Evolutionary conservation across 2,888 invertebrate species (phyloP).

Genomic region (Elgonia sp.): DNA sequence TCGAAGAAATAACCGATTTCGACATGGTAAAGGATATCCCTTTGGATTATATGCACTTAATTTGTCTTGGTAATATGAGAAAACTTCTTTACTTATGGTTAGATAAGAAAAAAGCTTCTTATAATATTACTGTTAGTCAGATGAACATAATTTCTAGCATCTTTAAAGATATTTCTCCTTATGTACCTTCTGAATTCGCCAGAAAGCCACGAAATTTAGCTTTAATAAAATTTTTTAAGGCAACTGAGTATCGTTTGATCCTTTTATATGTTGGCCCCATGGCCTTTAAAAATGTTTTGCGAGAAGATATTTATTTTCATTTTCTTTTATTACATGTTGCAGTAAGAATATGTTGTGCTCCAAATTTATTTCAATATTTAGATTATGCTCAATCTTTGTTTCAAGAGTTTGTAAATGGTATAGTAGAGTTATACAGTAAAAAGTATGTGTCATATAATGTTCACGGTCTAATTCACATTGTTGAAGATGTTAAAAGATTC

Average conservation of each 20-base stretch:
- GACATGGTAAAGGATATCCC: conserved; percentile 47
- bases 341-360: background rate
- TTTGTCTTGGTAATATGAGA: background rate
- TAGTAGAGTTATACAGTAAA: too few species aligned
- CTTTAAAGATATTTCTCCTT: background rate
- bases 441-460: too few species aligned
- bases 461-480: too few species aligned
- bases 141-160: background rate
- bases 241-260: conserved; percentile 20
- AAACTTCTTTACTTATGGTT: conserved; percentile 9
- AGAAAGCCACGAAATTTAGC: conserved; percentile 23
- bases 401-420: too few species aligned
- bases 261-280: conserved; percentile 54
- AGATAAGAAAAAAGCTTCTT: background rate
- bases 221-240: conserved; percentile 38
- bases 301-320: background rate
- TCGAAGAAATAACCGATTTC: background rate
- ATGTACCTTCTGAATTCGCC: conserved; percentile 36
- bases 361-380: background rate
- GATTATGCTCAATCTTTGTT: too few species aligned
- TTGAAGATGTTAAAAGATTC: too few species aligned
- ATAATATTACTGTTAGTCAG: background rate
- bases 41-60: conserved; percentile 67
- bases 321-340: background rate
- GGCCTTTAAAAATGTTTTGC: conserved; percentile 28